A percentile compares a stretch with the other conserved stretches of the same genome.
Conservation (phyloP, 1,140 invertebrate species). For the Nasonia giraulti region DNA sequence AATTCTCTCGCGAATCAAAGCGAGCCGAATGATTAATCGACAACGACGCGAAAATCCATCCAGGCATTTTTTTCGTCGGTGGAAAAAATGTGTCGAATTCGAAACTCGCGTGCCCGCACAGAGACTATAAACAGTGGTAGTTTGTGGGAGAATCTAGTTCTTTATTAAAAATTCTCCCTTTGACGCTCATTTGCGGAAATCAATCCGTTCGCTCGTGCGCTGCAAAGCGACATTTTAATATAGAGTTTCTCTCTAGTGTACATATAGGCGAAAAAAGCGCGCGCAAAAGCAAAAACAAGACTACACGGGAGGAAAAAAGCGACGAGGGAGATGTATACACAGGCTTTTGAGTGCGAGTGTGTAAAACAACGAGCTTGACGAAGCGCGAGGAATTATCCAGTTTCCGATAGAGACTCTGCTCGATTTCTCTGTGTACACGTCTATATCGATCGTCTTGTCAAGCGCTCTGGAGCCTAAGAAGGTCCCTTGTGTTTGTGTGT, state of each 20-base stretch:
- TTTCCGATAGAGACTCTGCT: slow-evolving; percentile 10
- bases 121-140: not conserved
- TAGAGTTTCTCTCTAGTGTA: not conserved
- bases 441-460: not conserved
- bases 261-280: not conserved
- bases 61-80: not conserved
- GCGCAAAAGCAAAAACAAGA: not conserved
- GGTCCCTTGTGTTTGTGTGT: too few relatives aligned
- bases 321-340: not conserved
- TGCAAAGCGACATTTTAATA: slow-evolving; percentile 33
- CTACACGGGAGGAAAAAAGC: not conserved
- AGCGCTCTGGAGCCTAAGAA: not conserved
- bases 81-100: slow-evolving; percentile 42
- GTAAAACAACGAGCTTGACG: not conserved
- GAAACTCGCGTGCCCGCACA: not conserved
- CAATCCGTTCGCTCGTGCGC: not conserved
- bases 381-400: slow-evolving; percentile 17
- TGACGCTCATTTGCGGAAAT: slow-evolving; percentile 19
- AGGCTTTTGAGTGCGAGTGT: not conserved
- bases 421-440: not conserved
- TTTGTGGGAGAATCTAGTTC: not conserved
- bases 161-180: slow-evolving; percentile 26
- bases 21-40: not conserved
- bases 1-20: not conserved
- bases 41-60: not conserved